These are phyloP conservation scores for Drosophila dunni DNA, from an alignment of 1,140 invertebrate species.

Conservation along the genomic window DNA sequence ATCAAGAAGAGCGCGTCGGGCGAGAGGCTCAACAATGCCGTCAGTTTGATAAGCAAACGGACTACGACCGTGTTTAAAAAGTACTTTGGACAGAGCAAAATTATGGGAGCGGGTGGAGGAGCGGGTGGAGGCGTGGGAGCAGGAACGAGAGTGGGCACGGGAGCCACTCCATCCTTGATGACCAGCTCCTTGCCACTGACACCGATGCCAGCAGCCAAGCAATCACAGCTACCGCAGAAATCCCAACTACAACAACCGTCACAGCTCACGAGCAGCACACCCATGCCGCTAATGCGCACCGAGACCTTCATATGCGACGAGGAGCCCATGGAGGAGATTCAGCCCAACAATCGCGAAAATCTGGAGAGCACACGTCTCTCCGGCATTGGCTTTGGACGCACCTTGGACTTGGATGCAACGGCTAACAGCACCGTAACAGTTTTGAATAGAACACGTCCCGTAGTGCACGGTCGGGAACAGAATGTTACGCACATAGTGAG, in stretches of 20 bases:
- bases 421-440: not conserved
- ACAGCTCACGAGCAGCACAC: slow-evolving; percentile 58
- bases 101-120: slow-evolving; percentile 12
- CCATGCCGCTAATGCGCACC: slow-evolving; percentile 66
- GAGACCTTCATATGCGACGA: slow-evolving; percentile 79
- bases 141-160: not conserved
- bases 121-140: not conserved
- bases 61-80: slow-evolving; percentile 64
- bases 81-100: slow-evolving; percentile 56
- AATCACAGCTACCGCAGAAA: slow-evolving; percentile 14
- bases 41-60: slow-evolving; percentile 60
- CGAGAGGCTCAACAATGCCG: slow-evolving; percentile 68
- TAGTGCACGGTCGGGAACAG: not conserved
- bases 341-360: not conserved
- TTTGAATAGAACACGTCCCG: slow-evolving; percentile 1
- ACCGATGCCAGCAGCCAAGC: slow-evolving; percentile 50
- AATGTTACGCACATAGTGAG: slow-evolving; percentile 37
- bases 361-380: slow-evolving; percentile 49
- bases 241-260: slow-evolving; percentile 6
- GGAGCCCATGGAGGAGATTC: slow-evolving; percentile 30
- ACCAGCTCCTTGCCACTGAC: slow-evolving; percentile 63
- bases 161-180: slow-evolving; percentile 27
- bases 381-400: slow-evolving; percentile 45
- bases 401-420: slow-evolving; percentile 39
- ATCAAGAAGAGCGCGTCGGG: slow-evolving; percentile 77